Base-by-base conservation (phyloP, 2,113 vertebrate genomes). In the Podocnemis expansa region DNA sequence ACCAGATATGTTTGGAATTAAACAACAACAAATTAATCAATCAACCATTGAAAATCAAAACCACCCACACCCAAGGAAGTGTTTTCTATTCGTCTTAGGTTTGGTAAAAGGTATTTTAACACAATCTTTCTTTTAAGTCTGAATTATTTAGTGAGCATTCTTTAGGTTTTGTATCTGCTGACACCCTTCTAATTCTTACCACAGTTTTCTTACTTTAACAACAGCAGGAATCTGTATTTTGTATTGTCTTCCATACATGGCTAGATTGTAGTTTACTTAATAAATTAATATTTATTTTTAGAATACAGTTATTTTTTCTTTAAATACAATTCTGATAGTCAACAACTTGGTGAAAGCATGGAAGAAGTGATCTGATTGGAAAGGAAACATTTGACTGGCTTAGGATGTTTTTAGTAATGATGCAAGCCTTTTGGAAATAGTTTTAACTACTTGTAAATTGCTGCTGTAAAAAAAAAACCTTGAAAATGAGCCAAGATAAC, bases 401-500 rank as follows among this genome's bases (percentile, higher is more conserved):
- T 75, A 91, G 0, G 0, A 82, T 82, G 45, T 89, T 96, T 95
- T 97, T 83, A 80, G 51, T 90, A 93, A 92, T 60, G 90, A 97
- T 41, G 82, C 84, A 93, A 94, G 84, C 58, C 56, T 91, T 55
- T 45, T 89, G 92, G 91, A 96, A 96, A 97, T 87, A 91, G 87
- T 38, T 90, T 45, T 56, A 94, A 85, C 88, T 70, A 84, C 86
- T 95, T 95, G 54, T 54, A 95, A 93, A 95, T 82, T 52, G 55
- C 52, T 80, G 54, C 82, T 78, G 87, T 94, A 94, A 89, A 76
- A 80, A 56, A 47, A 55, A 80, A 49, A 9, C 12, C 49, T 31
- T 85, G 82, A 94, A 94, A 96, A 93, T 43, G 88, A 95, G 95
- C 95, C 94, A 96, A 85, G 81, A 85, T 75, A 94, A 91, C 82